Evolutionary conservation across 1,140 invertebrate genomes (phyloP), one percentile per base, ranked within the genome.

Genomic region (Heliconius melpomene): DNA sequence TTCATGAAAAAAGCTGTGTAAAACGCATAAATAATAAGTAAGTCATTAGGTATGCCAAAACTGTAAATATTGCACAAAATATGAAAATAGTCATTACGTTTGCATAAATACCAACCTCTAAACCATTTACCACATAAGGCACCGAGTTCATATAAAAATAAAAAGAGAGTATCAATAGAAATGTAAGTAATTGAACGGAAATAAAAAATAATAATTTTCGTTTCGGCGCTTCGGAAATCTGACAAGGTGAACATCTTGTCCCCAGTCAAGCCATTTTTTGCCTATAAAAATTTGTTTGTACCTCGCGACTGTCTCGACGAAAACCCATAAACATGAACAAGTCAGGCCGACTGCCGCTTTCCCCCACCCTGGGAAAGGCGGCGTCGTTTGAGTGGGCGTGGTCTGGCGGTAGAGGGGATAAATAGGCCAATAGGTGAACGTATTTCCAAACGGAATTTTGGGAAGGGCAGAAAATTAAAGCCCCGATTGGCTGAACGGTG

Each of bases 321-420:
- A 93, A 91, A 91, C 89, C 90, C 91, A 94, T 94, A 94, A 94
- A 94, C 93, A 93, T 92, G 89, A 90, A 89, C 89, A 85, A 88
- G 85, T 88, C 88, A 79, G 84, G 78, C 82, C 88, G 88, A 89
- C 87, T 89, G 84, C 88, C 90, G 88, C 89, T 90, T 90, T 89
- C 91, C 83, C 79, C 82, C 87, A 82, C 88, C 88, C 84, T 84
- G 86, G 85, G 81, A 80, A 77, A 83, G 89, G 90, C 85, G 92
- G 87, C 72, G 29, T 40, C 72, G 72, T 75, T 79, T 52, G 26
- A 18, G 32, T 72, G 74, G 91, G 90, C 84, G 90, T 86, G 36
- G 81, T 73, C 57, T 40, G 8, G 1, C 2, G 7, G 23, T 78
- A 80, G 91, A 84, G 89, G 93, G 93, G 91, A 90, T 88, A 54